phyloP scores from a whole-genome alignment of 1,140 invertebrate species.

The Dolichoris vasculosae region DNA sequence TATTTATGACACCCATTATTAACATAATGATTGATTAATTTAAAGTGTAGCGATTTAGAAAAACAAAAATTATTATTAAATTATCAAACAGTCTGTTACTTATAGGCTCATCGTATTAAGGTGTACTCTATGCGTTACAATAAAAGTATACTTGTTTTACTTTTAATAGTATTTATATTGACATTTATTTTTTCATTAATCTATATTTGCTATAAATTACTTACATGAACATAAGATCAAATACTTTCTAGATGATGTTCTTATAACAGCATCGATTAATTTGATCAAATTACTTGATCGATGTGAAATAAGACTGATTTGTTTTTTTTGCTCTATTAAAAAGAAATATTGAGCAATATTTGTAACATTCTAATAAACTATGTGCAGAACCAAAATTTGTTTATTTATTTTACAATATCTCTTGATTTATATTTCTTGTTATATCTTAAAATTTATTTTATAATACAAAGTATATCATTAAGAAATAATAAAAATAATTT shows the following conservation, averaged over 20 bases:
- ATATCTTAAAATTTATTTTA: background rate
- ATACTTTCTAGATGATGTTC: constrained; percentile 11
- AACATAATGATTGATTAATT: constrained; percentile 10
- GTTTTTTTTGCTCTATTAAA: constrained; percentile 39
- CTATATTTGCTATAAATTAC: constrained; percentile 22
- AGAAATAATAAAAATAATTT: background rate
- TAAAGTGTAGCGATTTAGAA: background rate
- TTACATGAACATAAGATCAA: constrained; percentile 35
- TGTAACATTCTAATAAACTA: constrained; percentile 46
- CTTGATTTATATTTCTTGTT: constrained; percentile 42
- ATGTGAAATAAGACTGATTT: constrained; percentile 49
- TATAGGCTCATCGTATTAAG: constrained; percentile 25
- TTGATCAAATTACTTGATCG: constrained; percentile 40
- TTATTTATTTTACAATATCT: constrained; percentile 26
- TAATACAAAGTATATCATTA: constrained; percentile 54
- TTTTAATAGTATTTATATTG: constrained; percentile 28
- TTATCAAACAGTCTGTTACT: background rate
- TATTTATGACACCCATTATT: constrained; percentile 16
- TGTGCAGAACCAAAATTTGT: constrained; percentile 20
- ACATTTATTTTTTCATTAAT: constrained; percentile 37
- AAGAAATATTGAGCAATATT: constrained; percentile 40
- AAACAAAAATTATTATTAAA: constrained; percentile 24
- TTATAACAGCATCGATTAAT: constrained; percentile 10
- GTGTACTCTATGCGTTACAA: constrained; percentile 10
- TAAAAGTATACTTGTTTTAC: constrained; percentile 8